Conservation (phyloP, 2,113 vertebrate genomes). For the Microcebus ravelobensis region DNA sequence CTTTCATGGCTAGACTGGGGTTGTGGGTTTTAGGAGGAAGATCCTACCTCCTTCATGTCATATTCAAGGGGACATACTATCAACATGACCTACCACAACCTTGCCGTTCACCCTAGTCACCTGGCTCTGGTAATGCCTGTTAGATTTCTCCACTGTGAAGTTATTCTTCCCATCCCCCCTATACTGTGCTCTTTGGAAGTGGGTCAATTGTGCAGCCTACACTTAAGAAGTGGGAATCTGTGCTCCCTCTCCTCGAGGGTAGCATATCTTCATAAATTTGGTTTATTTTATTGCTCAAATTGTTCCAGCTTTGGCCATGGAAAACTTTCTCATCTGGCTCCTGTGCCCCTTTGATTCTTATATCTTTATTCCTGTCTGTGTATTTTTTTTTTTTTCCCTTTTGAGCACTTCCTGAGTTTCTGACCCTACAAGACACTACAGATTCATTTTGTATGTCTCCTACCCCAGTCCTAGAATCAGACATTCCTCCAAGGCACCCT, state of each 20-base stretch:
- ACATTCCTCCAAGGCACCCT: not conserved
- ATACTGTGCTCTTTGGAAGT: not conserved
- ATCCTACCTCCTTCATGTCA: not conserved
- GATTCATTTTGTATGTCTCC: not conserved
- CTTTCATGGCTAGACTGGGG: not conserved
- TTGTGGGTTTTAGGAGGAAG: not conserved
- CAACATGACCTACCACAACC: not conserved
- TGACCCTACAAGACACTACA: not conserved
- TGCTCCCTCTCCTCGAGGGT: not conserved
- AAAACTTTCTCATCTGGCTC: not conserved
- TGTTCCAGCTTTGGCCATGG: not conserved
- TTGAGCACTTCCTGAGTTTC: not conserved
- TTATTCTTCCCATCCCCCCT: not conserved
- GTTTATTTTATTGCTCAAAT: not conserved
- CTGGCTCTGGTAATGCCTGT: not conserved
- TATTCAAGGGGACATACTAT: not conserved
- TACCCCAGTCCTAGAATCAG: not conserved
- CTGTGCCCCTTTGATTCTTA: not conserved
- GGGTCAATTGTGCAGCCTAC: not conserved
- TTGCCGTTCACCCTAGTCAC: not conserved
- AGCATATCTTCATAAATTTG: not conserved
- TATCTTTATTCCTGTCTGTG: not conserved
- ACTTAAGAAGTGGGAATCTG: not conserved
- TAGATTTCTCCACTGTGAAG: not conserved
- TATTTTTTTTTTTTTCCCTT: not conserved